Evolutionary conservation across 2,113 vertebrate species (phyloP).

Genomic region (Dryoscopus gambensis): DNA sequence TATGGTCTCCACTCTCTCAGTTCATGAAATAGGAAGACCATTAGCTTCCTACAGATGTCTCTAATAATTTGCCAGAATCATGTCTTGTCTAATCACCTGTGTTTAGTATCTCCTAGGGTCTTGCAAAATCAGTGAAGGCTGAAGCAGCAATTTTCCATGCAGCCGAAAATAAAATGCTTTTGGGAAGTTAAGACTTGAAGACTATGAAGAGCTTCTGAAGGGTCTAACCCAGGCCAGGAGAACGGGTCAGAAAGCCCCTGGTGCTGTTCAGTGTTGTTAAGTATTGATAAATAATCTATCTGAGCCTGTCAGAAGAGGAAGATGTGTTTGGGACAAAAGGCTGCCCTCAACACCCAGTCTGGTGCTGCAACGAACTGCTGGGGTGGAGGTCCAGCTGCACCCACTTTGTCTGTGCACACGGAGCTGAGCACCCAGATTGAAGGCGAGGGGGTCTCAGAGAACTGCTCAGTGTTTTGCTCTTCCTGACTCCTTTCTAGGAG

Average conservation of each 20-base stretch:
- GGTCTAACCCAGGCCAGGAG: background rate
- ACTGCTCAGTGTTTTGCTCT: rapidly evolving
- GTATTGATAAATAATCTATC: background rate
- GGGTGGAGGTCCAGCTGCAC: background rate
- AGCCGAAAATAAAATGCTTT: background rate
- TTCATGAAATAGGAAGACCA: slow-evolving; percentile 1
- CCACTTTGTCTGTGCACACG: background rate
- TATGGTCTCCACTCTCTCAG: background rate
- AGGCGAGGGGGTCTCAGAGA: background rate
- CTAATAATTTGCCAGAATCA: slow-evolving; percentile 11
- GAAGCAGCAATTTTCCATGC: background rate
- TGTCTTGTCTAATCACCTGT: slow-evolving; percentile 37
- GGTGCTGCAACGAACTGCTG: background rate
- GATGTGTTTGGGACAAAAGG: background rate
- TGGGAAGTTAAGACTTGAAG: background rate
- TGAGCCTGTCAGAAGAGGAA: background rate
- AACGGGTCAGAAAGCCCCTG: background rate
- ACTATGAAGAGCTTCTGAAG: background rate
- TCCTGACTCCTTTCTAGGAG: background rate
- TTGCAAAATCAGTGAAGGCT: slow-evolving; percentile 26
- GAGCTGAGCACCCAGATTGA: background rate
- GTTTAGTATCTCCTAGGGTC: background rate
- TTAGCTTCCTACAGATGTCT: slow-evolving; percentile 33
- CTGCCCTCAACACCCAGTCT: background rate
- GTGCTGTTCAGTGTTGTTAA: background rate